Evolutionary conservation across 2,113 vertebrate genomes (phyloP), one percentile per base, ranked within the genome.

Genomic region (Nyctereutes procyonoides): DNA sequence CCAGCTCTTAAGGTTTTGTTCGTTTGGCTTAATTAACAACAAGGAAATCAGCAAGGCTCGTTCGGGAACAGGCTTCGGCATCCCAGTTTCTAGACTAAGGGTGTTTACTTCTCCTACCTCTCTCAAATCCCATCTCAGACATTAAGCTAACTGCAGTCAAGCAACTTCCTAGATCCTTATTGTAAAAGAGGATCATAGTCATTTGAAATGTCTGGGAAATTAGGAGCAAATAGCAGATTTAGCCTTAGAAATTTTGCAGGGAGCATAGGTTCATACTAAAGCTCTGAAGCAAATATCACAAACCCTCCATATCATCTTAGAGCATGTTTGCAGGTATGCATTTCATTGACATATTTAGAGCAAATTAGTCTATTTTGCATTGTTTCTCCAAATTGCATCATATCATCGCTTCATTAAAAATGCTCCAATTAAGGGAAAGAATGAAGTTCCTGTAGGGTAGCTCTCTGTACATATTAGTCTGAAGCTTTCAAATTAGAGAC

Each of bases 401-500:
- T 92, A 96, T 65, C 93, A 96, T 93, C 0, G 53, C 79, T 97
- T 98, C 95, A 97, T 98, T 98, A 87, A 97, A 98, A 96, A 98
- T 73, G 55, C 48, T 93, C 98, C 96, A 97, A 92, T 98, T 98
- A 97, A 98, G 89, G 67, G 88, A 91, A 94, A 94, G 80, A 96
- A 95, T 86, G 95, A 60, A 93, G 92, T 97, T 98, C 84, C 92
- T 81, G 19, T 84, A 96, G 92, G 89, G 96, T 98, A 94, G 82
- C 89, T 96, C 77, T 98, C 98, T 98, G 74, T 93, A 88, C 87
- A 26, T 30, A 67, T 97, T 96, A 93, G 76, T 93, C 67, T 85
- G 87, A 85, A 74, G 82, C 92, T 90, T 97, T 96, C 97, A 96
- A 98, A 98, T 98, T 97, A 97, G 96, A 98, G 97, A 98, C 82